Percentiles rank a stretch among this genome's conserved stretches.
Conservation (phyloP, 1,140 invertebrate genomes). For the Ceratina australensis region DNA sequence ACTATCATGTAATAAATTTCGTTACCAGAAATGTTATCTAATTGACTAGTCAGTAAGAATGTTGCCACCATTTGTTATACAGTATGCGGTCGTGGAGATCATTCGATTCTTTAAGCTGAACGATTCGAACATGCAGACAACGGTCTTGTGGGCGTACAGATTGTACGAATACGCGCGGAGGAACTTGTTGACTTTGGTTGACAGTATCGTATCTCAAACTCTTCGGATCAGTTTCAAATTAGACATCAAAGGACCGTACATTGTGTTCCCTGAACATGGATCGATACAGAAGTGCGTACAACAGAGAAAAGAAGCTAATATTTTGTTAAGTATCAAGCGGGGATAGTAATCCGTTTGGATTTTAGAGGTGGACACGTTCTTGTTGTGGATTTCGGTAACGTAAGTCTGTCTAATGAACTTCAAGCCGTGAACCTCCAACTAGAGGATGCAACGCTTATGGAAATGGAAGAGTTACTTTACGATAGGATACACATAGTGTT, state of each 20-base stretch:
- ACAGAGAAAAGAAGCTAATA: slow-evolving; percentile 10
- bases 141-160: slow-evolving; percentile 67
- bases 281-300: slow-evolving; percentile 85
- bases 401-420: slow-evolving; percentile 87
- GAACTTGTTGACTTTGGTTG: slow-evolving; percentile 63
- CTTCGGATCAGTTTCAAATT: slow-evolving; percentile 87
- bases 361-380: slow-evolving; percentile 86
- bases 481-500: slow-evolving; percentile 88
- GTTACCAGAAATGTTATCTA: neutral
- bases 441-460: slow-evolving; percentile 90
- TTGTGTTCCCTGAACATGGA: slow-evolving; percentile 89
- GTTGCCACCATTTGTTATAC: slow-evolving; percentile 63
- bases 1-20: slow-evolving; percentile 85
- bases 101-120: slow-evolving; percentile 86
- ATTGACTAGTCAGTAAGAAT: slow-evolving; percentile 45
- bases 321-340: neutral
- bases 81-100: slow-evolving; percentile 88
- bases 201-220: slow-evolving; percentile 78
- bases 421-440: slow-evolving; percentile 84
- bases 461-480: slow-evolving; percentile 90
- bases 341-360: slow-evolving; percentile 41
- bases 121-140: slow-evolving; percentile 67
- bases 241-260: slow-evolving; percentile 88
- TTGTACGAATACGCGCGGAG: slow-evolving; percentile 62
- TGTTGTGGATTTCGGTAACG: slow-evolving; percentile 86